Base-by-base conservation (phyloP, 2,113 vertebrate species). In the Apeltes quadracus region DNA sequence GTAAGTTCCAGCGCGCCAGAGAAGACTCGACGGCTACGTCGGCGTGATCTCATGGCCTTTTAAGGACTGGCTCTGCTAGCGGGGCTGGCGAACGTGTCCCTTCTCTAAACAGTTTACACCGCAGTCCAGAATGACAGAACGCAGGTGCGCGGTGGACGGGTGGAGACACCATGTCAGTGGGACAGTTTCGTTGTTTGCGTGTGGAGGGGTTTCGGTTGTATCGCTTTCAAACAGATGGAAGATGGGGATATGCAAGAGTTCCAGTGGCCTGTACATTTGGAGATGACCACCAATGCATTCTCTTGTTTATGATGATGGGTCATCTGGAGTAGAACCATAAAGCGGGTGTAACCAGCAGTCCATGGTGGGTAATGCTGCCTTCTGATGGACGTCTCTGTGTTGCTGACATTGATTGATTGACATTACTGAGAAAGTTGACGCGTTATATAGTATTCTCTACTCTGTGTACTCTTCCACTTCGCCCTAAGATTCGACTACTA, bases 21-120 rank as follows among this genome's bases (percentile, higher is more conserved):
- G 4, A 20, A 67, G 69, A 16, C 76, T 43, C 32, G 76, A 66
- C 85, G 79, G 90, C 79, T 86, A 62, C 87, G 64, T 62, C 69
- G 56, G 65, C 20, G 23, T 66, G 44, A 67, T 75, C 70, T 34
- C 6, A 75, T 84, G 84, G 76, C 92, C 93, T 92, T 93, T 91
- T 94, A 94, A 90, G 93, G 93, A 91, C 85, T 61, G 46, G 69
- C 79, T 81, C 87, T 34, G 75, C 22, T 68, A 68, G 54, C 61
- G 58, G 77, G 85, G 61, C 69, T 57, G 74, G 78, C 83, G 78
- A 88, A 85, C 76, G 80, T 87, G 83, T 89, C 67, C 65, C 59
- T 76, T 58, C 69, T 91, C 78, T 89, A 93, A 93, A 94, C 90
- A 91, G 90, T 93, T 93, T 92, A 88, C 83, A 87, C 59, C 62